Evolutionary conservation across 2,113 vertebrate genomes (phyloP).

Genomic region (Tupaia tana): DNA sequence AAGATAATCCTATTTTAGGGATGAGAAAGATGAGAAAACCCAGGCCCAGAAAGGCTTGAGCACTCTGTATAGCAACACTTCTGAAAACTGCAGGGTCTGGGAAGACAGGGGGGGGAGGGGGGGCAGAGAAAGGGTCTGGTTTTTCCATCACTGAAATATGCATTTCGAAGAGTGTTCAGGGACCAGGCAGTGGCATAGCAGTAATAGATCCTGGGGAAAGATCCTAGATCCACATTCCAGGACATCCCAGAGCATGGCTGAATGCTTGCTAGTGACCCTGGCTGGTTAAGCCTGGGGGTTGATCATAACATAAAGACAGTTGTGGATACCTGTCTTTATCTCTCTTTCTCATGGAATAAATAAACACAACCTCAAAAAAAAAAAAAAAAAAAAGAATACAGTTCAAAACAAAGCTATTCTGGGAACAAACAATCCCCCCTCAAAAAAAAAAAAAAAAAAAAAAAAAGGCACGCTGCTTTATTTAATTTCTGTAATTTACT

Average conservation of each 20-base stretch:
- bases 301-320: too few species aligned
- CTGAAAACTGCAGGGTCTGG: not conserved
- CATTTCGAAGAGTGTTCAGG: not conserved
- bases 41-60: constrained; percentile 16
- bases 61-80: not conserved
- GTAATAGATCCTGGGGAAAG: too few species aligned
- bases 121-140: not conserved
- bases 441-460: too few species aligned
- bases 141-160: constrained; percentile 15
- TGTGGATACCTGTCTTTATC: too few species aligned
- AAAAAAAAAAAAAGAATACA: not conserved
- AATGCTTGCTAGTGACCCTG: too few species aligned
- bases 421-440: not conserved
- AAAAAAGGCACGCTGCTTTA: not conserved
- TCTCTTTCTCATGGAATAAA: too few species aligned
- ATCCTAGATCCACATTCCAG: too few species aligned
- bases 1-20: constrained; percentile 30
- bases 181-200: too few species aligned
- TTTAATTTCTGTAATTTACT: constrained; percentile 50
- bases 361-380: too few species aligned
- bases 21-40: constrained; percentile 37
- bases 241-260: too few species aligned
- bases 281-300: too few species aligned
- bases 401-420: not conserved
- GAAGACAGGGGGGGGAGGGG: accelerated